These are phyloP conservation scores for Notospermus geniculatus DNA, from an alignment of 1,140 invertebrate species.

Conservation along the genomic window DNA sequence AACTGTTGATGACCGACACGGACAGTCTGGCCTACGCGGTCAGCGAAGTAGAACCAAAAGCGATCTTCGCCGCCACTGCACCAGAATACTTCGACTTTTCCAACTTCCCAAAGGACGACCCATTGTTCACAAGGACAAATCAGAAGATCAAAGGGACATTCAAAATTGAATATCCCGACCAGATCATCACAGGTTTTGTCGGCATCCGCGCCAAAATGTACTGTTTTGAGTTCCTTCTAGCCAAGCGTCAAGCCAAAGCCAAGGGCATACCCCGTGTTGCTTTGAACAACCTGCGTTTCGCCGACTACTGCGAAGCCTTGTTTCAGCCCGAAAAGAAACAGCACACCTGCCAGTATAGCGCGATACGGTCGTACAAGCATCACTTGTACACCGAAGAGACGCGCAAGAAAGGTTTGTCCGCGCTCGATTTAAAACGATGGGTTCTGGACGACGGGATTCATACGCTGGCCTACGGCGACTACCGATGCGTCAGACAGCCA, in stretches of 20 bases:
- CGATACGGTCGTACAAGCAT: too few relatives aligned
- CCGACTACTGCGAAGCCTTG: not conserved
- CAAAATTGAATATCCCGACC: not conserved
- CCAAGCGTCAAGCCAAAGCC: not conserved
- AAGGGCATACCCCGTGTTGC: not conserved
- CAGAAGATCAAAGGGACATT: not conserved
- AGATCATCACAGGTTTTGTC: not conserved
- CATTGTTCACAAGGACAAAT: not conserved
- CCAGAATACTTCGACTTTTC: not conserved
- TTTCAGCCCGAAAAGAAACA: too few relatives aligned
- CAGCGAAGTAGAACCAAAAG: not conserved
- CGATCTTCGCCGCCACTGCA: not conserved
- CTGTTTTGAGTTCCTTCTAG: not conserved
- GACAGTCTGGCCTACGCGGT: not conserved
- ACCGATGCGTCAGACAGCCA: too few relatives aligned
- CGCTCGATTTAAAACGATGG: too few relatives aligned
- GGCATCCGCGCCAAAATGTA: conserved; percentile 3
- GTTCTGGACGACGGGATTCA: too few relatives aligned
- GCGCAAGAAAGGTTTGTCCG: too few relatives aligned
- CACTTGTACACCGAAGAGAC: too few relatives aligned
- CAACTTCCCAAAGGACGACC: not conserved
- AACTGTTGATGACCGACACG: conserved; percentile 1
- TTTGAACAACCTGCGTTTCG: not conserved
- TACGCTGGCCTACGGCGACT: too few relatives aligned
- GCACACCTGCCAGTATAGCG: too few relatives aligned